A percentile compares a stretch with the other conserved stretches of the same genome.
These are phyloP conservation scores for Heteractis magnifica DNA, from an alignment of 92 coral and sea anemone genomes.

Conservation along the genomic window DNA sequence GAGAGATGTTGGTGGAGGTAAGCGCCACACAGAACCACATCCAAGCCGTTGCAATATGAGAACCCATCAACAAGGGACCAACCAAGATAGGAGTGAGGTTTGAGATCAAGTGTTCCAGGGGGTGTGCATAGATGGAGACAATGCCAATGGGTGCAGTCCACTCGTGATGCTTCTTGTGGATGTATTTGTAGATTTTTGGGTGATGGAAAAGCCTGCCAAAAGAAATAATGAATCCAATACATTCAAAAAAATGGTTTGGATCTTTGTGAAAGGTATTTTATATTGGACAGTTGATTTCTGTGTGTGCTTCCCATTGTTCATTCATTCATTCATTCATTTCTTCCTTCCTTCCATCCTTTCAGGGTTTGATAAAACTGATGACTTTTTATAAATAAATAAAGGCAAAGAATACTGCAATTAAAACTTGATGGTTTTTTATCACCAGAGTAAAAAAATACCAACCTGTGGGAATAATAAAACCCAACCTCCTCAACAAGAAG, in stretches of 20 bases:
- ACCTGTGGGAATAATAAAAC: conserved; percentile 98
- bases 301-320: background rate
- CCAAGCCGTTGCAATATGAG: conserved; percentile 96
- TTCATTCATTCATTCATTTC: background rate
- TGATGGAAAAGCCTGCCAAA: conserved; percentile 79
- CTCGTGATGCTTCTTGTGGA: conserved; percentile 94
- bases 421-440: background rate
- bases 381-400: too few species aligned
- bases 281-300: background rate
- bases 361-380: too few species aligned
- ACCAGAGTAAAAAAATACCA: background rate
- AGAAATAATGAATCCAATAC: background rate
- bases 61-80: conserved; percentile 97
- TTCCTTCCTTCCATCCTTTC: background rate
- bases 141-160: conserved; percentile 97
- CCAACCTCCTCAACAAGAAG: conserved; percentile 84
- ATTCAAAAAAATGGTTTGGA: too few species aligned
- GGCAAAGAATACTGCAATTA: background rate
- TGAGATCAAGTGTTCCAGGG: conserved; percentile 80
- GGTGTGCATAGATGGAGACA: conserved; percentile 84
- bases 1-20: conserved; percentile 81
- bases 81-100: conserved; percentile 74
- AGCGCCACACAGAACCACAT: conserved; percentile 87
- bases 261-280: too few species aligned
- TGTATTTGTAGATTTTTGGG: conserved; percentile 81